phyloP scores from a whole-genome alignment of 2,888 invertebrate species.

The Exocentrus adspersus region DNA sequence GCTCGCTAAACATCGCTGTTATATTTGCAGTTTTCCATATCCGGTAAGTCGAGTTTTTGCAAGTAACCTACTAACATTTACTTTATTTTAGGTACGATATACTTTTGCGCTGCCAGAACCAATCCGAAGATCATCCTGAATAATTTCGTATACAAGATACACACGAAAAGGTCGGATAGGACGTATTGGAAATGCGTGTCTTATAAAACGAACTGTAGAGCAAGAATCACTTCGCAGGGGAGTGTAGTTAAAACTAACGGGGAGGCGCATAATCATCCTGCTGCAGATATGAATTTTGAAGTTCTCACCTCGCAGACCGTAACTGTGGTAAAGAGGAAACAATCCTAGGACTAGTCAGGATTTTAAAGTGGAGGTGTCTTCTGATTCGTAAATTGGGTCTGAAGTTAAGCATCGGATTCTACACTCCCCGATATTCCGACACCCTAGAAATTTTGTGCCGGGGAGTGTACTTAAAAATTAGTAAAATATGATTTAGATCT shows the following conservation, averaged over 20 bases:
- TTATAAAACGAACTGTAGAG: conserved; percentile 48
- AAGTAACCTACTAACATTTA: background rate
- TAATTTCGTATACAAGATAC: conserved; percentile 47
- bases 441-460: too few relatives aligned
- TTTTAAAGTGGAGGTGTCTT: too few relatives aligned
- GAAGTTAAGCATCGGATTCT: too few relatives aligned
- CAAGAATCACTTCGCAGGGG: conserved; percentile 45
- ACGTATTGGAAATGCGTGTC: conserved; percentile 52
- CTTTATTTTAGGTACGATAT: conserved; percentile 12
- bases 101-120: conserved; percentile 47
- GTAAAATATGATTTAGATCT: too few relatives aligned
- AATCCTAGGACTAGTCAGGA: background rate
- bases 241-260: conserved; percentile 38
- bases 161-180: conserved; percentile 44
- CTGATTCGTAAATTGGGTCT: too few relatives aligned
- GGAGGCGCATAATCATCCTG: conserved; percentile 48
- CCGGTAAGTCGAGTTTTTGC: too few relatives aligned
- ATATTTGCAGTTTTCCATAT: too few relatives aligned
- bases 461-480: too few relatives aligned
- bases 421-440: too few relatives aligned
- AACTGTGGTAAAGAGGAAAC: background rate
- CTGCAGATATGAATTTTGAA: conserved; percentile 38
- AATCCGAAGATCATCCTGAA: conserved; percentile 51
- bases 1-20: too few relatives aligned
- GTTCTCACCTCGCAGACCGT: conserved; percentile 38